Evolutionary conservation across 1,140 invertebrate species (phyloP), one percentile per base, ranked within the genome.

Genomic region (Carposina sasakii): DNA sequence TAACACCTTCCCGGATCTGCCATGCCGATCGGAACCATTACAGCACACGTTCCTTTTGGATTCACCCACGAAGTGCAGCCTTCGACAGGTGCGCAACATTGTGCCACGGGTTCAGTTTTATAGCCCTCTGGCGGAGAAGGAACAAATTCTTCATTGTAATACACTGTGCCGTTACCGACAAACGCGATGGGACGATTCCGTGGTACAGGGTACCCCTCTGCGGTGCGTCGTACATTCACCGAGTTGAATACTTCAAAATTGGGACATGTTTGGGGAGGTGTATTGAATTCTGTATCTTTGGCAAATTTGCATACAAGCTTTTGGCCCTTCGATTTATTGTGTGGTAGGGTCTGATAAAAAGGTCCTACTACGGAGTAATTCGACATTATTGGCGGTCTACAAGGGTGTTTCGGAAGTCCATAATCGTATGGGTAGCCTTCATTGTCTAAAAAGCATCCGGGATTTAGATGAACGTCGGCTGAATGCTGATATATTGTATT

Each of bases 341-440:
- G 90, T 0, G 91, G 91, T 31, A 92, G 76, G 0, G 91, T 92
- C 54, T 90, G 86, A 71, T 92, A 92, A 63, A 90, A 91, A 28
- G 87, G 69, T 24, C 71, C 78, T 59, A 85, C 67, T 54, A 81
- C 71, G 49, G 87, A 63, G 75, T 87, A 66, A 81, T 85, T 71
- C 59, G 88, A 73, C 81, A 87, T 70, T 54, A 86, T 64, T 49
- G 85, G 82, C 57, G 87, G 81, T 19, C 87, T 81, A 48, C 73
- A 84, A 4, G 74, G 75, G 21, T 92, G 84, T 63, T 92, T 92
- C 1, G 91, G 92, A 10, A 93, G 75, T 41, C 93, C 93, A 54
- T 93, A 95, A 60, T 95, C 93, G 13, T 92, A 85, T 0, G 92
- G 92, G 69, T 93, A 94, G 0, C 91, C 92, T 47, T 94, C 92